A percentile compares a stretch with the other conserved stretches of the same genome.
Evolutionary conservation across 2,797 vertebrate species (phyloP).

Genomic region (Babyrousa celebensis): DNA sequence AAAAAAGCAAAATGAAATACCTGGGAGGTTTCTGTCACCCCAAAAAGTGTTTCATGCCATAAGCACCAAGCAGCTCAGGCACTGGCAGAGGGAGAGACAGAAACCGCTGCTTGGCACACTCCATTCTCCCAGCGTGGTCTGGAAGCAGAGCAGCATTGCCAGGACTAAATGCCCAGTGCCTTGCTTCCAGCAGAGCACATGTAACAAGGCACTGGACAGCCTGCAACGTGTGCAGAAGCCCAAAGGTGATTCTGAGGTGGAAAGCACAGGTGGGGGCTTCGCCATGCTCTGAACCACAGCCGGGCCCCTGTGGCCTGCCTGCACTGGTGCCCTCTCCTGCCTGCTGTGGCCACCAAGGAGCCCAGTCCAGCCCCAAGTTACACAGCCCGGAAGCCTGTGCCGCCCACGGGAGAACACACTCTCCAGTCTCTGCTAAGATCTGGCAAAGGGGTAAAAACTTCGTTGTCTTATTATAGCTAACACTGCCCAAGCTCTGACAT

Average conservation of each 20-base stretch:
- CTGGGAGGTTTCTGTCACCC: neutral
- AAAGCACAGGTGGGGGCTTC: neutral
- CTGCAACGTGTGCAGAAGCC: neutral
- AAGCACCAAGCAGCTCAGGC: neutral
- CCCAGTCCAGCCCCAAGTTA: too few species aligned
- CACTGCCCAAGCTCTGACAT: neutral
- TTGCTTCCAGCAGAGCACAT: neutral
- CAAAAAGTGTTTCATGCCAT: too few species aligned
- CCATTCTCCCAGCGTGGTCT: neutral
- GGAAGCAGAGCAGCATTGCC: neutral
- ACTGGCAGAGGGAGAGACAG: neutral
- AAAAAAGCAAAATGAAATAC: neutral
- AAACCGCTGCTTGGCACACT: neutral
- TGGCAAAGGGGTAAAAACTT: neutral
- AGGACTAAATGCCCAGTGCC: accelerated
- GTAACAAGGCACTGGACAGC: neutral
- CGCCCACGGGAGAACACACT: accelerated
- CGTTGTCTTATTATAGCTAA: neutral
- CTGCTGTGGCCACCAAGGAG: too few species aligned
- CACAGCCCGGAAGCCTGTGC: neutral
- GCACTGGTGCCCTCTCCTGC: too few species aligned
- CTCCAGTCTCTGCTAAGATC: neutral
- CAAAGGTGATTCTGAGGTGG: neutral
- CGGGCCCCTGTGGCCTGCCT: neutral
- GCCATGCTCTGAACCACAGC: neutral